These are phyloP conservation scores for Sebastes paucispinis DNA, from an alignment of 2,797 vertebrate species.

Conservation along the genomic window DNA sequence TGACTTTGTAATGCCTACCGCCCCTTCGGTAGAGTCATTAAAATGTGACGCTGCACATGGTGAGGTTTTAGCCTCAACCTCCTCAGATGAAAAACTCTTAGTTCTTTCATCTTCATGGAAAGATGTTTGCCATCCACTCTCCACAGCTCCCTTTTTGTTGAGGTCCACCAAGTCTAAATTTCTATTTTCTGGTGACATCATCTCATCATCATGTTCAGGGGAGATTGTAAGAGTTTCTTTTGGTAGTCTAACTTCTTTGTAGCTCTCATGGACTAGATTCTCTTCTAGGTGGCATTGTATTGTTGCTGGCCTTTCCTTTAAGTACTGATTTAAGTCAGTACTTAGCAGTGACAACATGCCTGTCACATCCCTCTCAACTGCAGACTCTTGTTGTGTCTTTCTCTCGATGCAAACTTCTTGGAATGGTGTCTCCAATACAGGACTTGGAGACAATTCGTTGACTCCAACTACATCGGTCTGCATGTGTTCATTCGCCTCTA, in stretches of 20 bases:
- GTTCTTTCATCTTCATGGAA: conserved; percentile 13
- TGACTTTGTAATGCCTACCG: neutral
- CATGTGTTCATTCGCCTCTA: neutral
- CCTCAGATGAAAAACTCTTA: conserved; percentile 14
- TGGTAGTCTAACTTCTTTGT: conserved; percentile 28
- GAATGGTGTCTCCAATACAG: neutral
- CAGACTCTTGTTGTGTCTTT: neutral
- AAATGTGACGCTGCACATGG: neutral
- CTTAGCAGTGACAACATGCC: conserved; percentile 58
- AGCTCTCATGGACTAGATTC: conserved; percentile 32
- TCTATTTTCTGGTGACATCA: conserved; percentile 7
- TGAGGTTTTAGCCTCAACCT: conserved; percentile 13
- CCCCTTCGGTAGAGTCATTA: neutral
- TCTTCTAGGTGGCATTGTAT: neutral
- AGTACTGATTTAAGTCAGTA: conserved; percentile 45
- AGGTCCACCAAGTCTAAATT: neutral
- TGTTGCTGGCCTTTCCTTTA: conserved; percentile 23
- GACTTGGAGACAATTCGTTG: neutral
- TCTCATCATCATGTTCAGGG: conserved; percentile 8
- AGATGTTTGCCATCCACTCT: conserved; percentile 14
- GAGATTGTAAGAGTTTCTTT: neutral
- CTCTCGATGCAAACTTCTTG: neutral
- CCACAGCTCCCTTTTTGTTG: neutral
- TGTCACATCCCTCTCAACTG: conserved; percentile 32
- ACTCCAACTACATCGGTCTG: neutral